Percentiles rank a stretch among this genome's conserved stretches.
Conservation (phyloP, 2,113 vertebrate genomes). For the Antigone vipio region DNA sequence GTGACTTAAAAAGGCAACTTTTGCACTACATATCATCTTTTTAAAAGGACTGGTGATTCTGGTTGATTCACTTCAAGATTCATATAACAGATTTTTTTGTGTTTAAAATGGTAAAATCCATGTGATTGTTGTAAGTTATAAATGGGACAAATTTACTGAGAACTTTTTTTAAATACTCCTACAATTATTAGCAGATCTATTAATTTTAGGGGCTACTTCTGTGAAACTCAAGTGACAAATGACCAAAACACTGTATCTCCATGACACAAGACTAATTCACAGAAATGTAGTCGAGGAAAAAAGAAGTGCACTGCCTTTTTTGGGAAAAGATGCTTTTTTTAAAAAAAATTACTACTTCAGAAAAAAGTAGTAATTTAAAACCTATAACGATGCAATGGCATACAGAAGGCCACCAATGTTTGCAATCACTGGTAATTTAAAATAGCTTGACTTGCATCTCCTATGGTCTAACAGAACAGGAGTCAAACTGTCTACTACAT, state of each 20-base stretch:
- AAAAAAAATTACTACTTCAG: not conserved
- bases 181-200: not conserved
- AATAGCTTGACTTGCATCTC: not conserved
- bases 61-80: not conserved
- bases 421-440: not conserved
- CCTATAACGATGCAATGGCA: not conserved
- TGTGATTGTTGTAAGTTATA: not conserved
- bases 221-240: not conserved
- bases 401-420: not conserved
- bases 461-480: not conserved
- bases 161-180: not conserved
- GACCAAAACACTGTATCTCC: not conserved
- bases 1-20: not conserved
- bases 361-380: not conserved
- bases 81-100: not conserved
- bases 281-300: not conserved
- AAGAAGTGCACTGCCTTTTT: not conserved
- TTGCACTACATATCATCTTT: not conserved
- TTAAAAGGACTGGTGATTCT: not conserved
- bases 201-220: not conserved
- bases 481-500: not conserved
- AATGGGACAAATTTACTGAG: not conserved
- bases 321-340: not conserved
- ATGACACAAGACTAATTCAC: not conserved
- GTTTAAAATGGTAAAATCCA: not conserved